Evolutionary conservation across 2,113 vertebrate genomes (phyloP).

Genomic region (Panthera uncia): DNA sequence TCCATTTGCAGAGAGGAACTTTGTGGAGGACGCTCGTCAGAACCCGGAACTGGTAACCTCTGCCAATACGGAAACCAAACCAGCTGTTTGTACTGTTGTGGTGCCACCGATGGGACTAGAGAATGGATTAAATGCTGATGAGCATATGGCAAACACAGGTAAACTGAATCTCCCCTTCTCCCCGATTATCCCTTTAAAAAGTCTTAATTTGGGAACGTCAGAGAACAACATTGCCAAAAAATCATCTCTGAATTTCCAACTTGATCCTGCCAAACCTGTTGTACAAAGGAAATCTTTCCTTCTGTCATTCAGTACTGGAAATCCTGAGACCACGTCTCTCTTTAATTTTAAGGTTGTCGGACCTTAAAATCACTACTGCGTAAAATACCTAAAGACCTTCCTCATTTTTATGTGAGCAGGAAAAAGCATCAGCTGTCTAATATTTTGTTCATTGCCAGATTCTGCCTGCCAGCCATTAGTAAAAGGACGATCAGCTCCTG

Average conservation of each 20-base stretch:
- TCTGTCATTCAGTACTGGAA: neutral
- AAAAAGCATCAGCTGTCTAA: neutral
- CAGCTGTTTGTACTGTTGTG: constrained; percentile 92
- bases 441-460: constrained; percentile 81
- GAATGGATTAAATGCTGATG: constrained; percentile 86
- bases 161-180: constrained; percentile 31
- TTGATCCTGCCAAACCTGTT: neutral
- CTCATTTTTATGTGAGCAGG: constrained; percentile 29
- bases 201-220: neutral
- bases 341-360: constrained; percentile 38
- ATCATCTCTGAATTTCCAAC: neutral
- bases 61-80: constrained; percentile 88
- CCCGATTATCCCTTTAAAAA: neutral
- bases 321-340: neutral
- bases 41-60: constrained; percentile 85
- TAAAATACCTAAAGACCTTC: constrained; percentile 32
- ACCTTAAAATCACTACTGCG: neutral
- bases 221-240: neutral
- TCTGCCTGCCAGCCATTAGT: constrained; percentile 87
- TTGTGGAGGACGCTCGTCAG: constrained; percentile 89
- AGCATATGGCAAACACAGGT: constrained; percentile 90
- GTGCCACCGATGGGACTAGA: constrained; percentile 93
- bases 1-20: constrained; percentile 90
- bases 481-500: constrained; percentile 89
- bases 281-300: neutral